A percentile compares a stretch with the other conserved stretches of the same genome.
These are phyloP conservation scores for Tragelaphus buxtoni DNA, from an alignment of 2,113 vertebrate species.

Conservation along the genomic window DNA sequence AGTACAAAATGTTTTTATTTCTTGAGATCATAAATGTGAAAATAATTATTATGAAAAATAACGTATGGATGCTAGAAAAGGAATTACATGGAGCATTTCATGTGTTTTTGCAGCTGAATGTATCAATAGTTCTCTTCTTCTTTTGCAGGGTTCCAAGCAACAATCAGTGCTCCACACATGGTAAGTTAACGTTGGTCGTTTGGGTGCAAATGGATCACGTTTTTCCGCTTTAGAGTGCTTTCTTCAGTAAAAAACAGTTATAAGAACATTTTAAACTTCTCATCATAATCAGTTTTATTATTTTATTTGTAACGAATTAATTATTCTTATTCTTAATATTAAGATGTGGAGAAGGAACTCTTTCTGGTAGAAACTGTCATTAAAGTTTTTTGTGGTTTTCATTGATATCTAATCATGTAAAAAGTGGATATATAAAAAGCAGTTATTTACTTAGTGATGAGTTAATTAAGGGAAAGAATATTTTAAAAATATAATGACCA, in stretches of 20 bases:
- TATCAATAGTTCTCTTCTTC: slow-evolving; percentile 58
- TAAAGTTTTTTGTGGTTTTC: not conserved
- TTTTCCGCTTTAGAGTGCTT: not conserved
- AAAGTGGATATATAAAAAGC: not conserved
- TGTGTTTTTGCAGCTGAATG: not conserved
- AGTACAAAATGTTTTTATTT: not conserved
- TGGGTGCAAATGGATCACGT: not conserved
- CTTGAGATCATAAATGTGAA: not conserved
- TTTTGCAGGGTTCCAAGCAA: slow-evolving; percentile 95
- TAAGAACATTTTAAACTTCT: not conserved
- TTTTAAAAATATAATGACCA: not conserved
- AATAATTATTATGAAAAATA: slow-evolving; percentile 2
- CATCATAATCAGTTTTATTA: not conserved
- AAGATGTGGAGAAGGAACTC: not conserved
- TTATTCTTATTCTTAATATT: not conserved
- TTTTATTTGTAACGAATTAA: not conserved
- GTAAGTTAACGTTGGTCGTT: slow-evolving; percentile 80
- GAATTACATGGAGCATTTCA: not conserved
- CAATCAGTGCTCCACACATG: slow-evolving; percentile 99
- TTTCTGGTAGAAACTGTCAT: not conserved
- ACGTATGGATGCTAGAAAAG: not conserved
- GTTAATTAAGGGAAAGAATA: not conserved
- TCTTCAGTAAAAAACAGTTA: slow-evolving; percentile 6
- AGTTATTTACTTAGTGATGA: not conserved
- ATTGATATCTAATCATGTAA: not conserved